A percentile compares a stretch with the other conserved stretches of the same genome.
These are phyloP conservation scores for Coremacera marginata DNA, from an alignment of 2,888 invertebrate species.

Conservation along the genomic window DNA sequence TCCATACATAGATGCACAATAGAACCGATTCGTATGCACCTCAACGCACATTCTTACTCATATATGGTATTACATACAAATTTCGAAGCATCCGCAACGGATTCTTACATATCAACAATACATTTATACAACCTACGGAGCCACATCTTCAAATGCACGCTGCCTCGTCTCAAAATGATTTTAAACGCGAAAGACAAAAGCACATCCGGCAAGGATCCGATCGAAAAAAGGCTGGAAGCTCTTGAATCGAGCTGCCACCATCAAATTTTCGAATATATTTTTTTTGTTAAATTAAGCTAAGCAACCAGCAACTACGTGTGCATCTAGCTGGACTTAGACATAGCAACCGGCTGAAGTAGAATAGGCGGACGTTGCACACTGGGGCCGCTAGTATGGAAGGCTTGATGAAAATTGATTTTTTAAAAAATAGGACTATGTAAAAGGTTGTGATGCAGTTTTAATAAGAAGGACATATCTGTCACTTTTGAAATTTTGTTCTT, in stretches of 20 bases:
- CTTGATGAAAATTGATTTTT: too few species aligned
- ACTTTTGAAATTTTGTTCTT: too few species aligned
- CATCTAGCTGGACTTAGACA: background rate
- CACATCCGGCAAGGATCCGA: background rate
- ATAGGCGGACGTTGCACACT: background rate
- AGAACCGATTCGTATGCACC: too few species aligned
- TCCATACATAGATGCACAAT: too few species aligned
- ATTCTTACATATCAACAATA: too few species aligned
- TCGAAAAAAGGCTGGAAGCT: background rate
- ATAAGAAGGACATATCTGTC: too few species aligned
- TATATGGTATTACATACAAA: too few species aligned
- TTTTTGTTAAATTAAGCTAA: background rate
- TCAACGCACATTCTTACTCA: too few species aligned
- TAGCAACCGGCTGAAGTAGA: too few species aligned
- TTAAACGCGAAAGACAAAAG: conserved; percentile 3
- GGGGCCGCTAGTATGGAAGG: background rate
- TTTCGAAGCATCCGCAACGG: too few species aligned
- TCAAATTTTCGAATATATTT: background rate
- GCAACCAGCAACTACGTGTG: background rate
- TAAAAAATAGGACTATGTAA: too few species aligned
- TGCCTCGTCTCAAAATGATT: background rate
- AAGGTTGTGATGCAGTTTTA: too few species aligned
- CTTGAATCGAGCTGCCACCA: background rate
- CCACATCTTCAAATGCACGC: background rate
- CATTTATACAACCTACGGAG: background rate